Evolutionary conservation across 2,888 invertebrate species (phyloP).

Genomic region (Cryptus armator): DNA sequence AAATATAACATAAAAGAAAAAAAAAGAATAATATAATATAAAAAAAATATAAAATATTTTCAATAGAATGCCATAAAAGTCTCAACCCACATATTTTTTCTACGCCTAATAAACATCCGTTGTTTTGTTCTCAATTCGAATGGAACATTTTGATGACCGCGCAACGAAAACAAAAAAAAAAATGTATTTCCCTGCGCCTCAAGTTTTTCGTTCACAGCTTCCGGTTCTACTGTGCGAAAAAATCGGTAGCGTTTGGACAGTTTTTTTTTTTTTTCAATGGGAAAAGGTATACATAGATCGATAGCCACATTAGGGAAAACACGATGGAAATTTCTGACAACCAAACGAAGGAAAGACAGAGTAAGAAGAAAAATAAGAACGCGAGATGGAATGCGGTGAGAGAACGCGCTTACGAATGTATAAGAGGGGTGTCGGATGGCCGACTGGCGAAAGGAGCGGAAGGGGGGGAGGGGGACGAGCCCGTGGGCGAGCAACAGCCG

Average conservation of each 20-base stretch:
- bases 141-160: no score
- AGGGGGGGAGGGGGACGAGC: conserved; percentile 32
- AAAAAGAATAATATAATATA: no score
- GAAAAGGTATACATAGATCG: neutral
- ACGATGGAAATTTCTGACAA: neutral
- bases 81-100: no score
- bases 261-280: neutral
- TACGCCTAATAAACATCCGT: no score
- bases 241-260: neutral
- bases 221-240: neutral
- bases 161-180: neutral
- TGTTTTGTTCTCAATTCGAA: no score
- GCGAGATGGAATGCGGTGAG: conserved; percentile 31
- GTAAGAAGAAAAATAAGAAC: conserved; percentile 41
- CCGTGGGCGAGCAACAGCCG: conserved; percentile 78
- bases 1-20: no score
- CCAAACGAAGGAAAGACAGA: conserved; percentile 6
- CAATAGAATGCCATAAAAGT: no score
- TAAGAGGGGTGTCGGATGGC: conserved; percentile 54
- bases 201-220: neutral
- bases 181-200: neutral
- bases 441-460: conserved; percentile 42
- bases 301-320: neutral
- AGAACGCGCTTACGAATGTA: conserved; percentile 53
- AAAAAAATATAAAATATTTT: no score